Evolutionary conservation across 2,888 invertebrate genomes (phyloP), one percentile per base, ranked within the genome.

Genomic region (Archips xylosteana): DNA sequence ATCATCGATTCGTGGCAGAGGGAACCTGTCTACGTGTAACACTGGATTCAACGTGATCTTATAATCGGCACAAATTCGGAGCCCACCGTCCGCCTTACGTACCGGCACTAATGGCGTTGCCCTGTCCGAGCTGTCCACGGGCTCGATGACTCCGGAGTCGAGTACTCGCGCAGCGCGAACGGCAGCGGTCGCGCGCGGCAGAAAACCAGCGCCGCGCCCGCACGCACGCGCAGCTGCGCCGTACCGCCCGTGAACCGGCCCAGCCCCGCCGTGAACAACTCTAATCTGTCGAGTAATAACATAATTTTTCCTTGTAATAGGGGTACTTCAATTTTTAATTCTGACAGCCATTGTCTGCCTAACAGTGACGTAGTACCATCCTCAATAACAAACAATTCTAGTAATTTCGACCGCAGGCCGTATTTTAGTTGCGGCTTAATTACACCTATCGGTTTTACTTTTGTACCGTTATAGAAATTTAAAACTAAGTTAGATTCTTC

Each of bases 161-260:
- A 57, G 57, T 57, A 66, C 15, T 42, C 66, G 2, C 66, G 54
- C 57, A 66, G 57, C 57, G 66, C 66, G 51, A 32, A 66, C 6
- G 66, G 66, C 66, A 66, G 65, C 51, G 65, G 65, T 2, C 65
- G n/a, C 54, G 65, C 65, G 42, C 61, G 61, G 39, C 39, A 15
- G 61, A 61, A 61, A 8, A 39, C 39, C n/a, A 42, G 61, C 15
- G 15, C 61, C 1, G 61, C 61, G 61, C 61, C 61, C 60, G 60
- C 13, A 34, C n/a, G n/a, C n/a, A n/a, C n/a, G n/a, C n/a, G n/a
- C n/a, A n/a, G n/a, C n/a, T n/a, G n/a, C n/a, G n/a, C n/a, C n/a
- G n/a, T n/a, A n/a, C n/a, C n/a, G n/a, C n/a, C n/a, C n/a, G n/a
- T n/a, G n/a, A 60, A 60, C 36, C 60, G 60, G 34, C 60, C 60